Percentiles rank a stretch among this genome's conserved stretches.
These are phyloP conservation scores for Oasisia sp. DNA, from an alignment of 2,888 invertebrate genomes.

Conservation along the genomic window DNA sequence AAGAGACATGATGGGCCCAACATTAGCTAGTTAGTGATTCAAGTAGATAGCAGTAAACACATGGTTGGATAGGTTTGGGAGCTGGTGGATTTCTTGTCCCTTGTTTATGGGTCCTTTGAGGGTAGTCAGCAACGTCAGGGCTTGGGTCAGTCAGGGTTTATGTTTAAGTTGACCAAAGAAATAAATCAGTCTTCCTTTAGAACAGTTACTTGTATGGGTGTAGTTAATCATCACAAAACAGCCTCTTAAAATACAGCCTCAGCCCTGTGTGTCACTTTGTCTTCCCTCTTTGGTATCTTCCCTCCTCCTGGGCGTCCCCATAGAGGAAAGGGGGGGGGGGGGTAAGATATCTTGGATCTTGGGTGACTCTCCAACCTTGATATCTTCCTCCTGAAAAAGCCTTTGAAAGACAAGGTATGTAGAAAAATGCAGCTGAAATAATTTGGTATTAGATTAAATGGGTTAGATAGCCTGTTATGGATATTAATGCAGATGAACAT, in stretches of 20 bases:
- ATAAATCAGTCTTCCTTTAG: background rate
- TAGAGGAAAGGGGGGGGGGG: too few relatives aligned
- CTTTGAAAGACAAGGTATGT: too few relatives aligned
- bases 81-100: background rate
- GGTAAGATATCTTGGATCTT: too few relatives aligned
- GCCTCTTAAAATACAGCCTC: background rate
- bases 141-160: background rate
- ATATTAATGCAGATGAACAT: background rate
- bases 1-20: background rate
- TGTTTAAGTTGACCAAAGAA: background rate
- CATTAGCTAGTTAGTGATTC: slow-evolving; percentile 7
- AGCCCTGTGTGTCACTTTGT: background rate
- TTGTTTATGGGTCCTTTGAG: background rate
- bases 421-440: too few relatives aligned
- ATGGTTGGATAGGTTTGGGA: background rate
- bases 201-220: background rate
- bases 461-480: background rate
- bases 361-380: too few relatives aligned
- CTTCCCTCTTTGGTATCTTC: too few relatives aligned
- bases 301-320: too few relatives aligned
- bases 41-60: background rate
- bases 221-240: background rate
- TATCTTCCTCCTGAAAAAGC: too few relatives aligned
- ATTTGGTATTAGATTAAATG: background rate
- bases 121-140: background rate